Conservation (phyloP, 2,888 invertebrate genomes). For the Platynereis dumerilii region DNA sequence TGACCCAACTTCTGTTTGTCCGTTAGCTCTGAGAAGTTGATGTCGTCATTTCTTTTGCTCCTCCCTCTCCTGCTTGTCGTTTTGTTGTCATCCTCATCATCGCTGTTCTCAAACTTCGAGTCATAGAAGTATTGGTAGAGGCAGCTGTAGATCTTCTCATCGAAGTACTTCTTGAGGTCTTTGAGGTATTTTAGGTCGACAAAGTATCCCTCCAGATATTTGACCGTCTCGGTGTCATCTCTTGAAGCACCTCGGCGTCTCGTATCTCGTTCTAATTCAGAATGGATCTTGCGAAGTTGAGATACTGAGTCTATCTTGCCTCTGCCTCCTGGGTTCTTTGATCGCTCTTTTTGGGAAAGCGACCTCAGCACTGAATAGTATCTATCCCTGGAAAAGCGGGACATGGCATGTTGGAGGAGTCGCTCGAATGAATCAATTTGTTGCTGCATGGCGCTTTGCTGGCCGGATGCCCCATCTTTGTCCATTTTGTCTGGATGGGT, state of each 20-base stretch:
- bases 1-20: constrained; percentile 7
- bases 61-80: neutral
- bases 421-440: constrained; percentile 49
- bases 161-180: constrained; percentile 50
- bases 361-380: constrained; percentile 40
- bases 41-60: neutral
- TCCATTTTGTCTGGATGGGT: constrained; percentile 6
- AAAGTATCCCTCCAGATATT: constrained; percentile 47
- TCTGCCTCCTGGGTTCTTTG: constrained; percentile 4
- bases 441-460: constrained; percentile 23
- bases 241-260: constrained; percentile 12
- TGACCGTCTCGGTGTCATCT: constrained; percentile 37
- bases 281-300: neutral
- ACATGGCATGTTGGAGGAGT: constrained; percentile 48
- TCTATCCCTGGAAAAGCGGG: constrained; percentile 48
- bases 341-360: neutral
- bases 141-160: constrained; percentile 47
- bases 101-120: constrained; percentile 23
- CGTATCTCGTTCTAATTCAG: neutral
- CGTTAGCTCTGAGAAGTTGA: neutral
- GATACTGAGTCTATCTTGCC: neutral
- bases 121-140: constrained; percentile 50
- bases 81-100: neutral
- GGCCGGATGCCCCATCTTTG: neutral
- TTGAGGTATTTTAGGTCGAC: constrained; percentile 47